These are phyloP conservation scores for Diachasmimorpha longicaudata DNA, from an alignment of 1,140 invertebrate species.

Conservation along the genomic window DNA sequence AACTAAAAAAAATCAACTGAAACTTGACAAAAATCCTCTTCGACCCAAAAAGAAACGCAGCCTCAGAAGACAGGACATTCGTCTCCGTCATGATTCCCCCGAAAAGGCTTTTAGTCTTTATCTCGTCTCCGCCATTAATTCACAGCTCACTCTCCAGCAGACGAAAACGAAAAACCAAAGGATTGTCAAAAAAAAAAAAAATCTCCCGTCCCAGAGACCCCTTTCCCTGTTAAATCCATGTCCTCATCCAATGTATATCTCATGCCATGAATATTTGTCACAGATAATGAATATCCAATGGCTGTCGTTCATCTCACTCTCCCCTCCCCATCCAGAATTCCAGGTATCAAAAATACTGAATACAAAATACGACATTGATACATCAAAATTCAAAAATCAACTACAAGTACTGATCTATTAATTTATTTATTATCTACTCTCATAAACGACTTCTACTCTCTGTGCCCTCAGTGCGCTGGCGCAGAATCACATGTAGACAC, in stretches of 20 bases:
- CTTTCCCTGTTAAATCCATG: background rate
- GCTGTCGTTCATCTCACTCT: background rate
- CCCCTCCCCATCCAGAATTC: background rate
- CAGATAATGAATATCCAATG: constrained; percentile 6
- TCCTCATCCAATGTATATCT: background rate
- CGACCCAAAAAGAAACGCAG: background rate
- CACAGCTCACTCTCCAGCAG: constrained; percentile 13
- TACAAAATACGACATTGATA: background rate
- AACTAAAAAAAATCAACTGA: no score
- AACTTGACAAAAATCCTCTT: no score
- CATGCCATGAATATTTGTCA: constrained; percentile 15
- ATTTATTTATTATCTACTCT: background rate
- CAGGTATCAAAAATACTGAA: background rate
- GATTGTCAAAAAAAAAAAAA: background rate
- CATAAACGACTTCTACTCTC: background rate
- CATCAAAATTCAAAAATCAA: background rate
- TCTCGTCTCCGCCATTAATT: constrained; percentile 25
- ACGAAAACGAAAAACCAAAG: background rate
- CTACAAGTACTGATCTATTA: background rate
- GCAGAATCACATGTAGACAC: constrained; percentile 1
- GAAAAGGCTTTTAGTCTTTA: constrained; percentile 32
- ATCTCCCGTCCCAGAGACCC: background rate
- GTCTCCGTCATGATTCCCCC: constrained; percentile 12
- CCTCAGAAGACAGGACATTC: background rate
- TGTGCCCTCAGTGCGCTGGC: background rate